These are phyloP conservation scores for Psittacula derbiana DNA, from an alignment of 2,797 vertebrate genomes.

Conservation along the genomic window DNA sequence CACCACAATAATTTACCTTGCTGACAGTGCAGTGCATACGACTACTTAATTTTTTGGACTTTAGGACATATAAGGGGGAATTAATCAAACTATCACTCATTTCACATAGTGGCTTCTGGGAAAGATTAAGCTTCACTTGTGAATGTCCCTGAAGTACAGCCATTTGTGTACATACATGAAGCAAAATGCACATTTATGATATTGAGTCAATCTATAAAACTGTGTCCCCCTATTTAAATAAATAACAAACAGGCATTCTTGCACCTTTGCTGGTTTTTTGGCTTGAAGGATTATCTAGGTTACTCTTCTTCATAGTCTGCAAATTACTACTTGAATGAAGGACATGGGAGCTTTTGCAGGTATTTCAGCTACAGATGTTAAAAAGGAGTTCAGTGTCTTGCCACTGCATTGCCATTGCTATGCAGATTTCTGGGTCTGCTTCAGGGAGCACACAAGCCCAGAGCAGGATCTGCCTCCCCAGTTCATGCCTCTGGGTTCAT, in stretches of 20 bases:
- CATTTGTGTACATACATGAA: neutral
- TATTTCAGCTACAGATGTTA: neutral
- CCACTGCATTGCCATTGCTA: fast-evolving
- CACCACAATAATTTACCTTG: neutral
- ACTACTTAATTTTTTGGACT: neutral
- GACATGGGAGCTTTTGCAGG: neutral
- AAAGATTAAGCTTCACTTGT: neutral
- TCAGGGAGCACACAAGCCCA: neutral
- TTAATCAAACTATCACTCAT: neutral
- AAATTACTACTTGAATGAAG: neutral
- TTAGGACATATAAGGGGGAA: neutral
- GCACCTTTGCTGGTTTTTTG: neutral
- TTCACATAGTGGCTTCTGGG: neutral
- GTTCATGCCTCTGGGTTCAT: neutral
- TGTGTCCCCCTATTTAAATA: neutral
- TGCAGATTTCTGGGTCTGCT: neutral
- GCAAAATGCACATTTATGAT: neutral
- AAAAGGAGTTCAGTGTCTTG: neutral
- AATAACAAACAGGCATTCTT: neutral
- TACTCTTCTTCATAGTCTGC: neutral
- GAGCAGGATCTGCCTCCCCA: neutral
- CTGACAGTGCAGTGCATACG: neutral
- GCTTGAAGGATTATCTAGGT: neutral
- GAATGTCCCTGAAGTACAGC: neutral
- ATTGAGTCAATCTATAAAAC: neutral